Percentiles rank a stretch among this genome's conserved stretches.
Conservation (phyloP, 2,888 invertebrate genomes). For the Ochlodes sylvanus region DNA sequence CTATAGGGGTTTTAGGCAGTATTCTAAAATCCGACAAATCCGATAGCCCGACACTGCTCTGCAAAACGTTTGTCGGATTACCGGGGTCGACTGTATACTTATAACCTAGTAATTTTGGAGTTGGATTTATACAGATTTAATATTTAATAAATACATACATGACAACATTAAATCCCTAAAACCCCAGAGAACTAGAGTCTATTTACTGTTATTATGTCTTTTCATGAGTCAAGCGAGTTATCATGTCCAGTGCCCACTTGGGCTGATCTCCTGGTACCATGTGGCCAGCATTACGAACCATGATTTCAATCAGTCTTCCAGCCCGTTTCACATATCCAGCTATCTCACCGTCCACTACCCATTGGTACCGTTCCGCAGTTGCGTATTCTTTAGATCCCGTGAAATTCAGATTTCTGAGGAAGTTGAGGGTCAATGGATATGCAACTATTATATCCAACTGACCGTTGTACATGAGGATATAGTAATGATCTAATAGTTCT, state of each 20-base stretch:
- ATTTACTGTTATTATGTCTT: constrained; percentile 59
- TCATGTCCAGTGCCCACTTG: constrained; percentile 90
- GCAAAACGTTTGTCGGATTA: too few species aligned
- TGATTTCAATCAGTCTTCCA: constrained; percentile 89
- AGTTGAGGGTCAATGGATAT: constrained; percentile 93
- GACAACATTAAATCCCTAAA: too few species aligned
- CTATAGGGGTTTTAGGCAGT: too few species aligned
- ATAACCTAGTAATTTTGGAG: too few species aligned
- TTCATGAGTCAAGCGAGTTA: constrained; percentile 87
- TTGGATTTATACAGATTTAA: too few species aligned
- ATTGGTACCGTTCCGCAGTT: constrained; percentile 87
- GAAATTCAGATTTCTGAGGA: constrained; percentile 89
- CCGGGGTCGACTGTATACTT: too few species aligned
- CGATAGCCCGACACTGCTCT: too few species aligned
- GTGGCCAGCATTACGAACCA: constrained; percentile 92
- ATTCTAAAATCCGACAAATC: too few species aligned
- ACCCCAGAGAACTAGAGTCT: neutral
- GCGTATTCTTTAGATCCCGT: constrained; percentile 87
- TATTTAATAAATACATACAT: too few species aligned
- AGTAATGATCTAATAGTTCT: constrained; percentile 87
- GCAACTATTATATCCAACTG: constrained; percentile 96
- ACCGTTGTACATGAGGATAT: constrained; percentile 94
- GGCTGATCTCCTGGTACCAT: constrained; percentile 93
- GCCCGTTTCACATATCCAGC: constrained; percentile 91
- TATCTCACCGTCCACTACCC: constrained; percentile 88